Percentiles rank a stretch among this genome's conserved stretches.
Conservation (phyloP, 2,113 vertebrate species). For the Laticauda colubrina region DNA sequence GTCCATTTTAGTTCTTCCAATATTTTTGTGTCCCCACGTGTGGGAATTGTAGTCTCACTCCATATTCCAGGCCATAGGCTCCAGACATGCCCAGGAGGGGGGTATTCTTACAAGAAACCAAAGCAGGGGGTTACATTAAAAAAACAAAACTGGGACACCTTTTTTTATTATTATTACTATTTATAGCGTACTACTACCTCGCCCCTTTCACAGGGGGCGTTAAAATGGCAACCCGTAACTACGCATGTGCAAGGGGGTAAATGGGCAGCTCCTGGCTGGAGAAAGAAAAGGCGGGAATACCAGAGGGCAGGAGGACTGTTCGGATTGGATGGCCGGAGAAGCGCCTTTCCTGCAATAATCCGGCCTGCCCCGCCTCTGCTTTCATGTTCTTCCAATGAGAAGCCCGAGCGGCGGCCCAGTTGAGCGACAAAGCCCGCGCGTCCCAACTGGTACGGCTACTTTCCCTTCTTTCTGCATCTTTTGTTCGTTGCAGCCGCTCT, state of each 20-base stretch:
- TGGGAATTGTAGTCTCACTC: neutral
- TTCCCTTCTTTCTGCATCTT: fast-evolving
- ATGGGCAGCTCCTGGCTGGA: neutral
- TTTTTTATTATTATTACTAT: neutral
- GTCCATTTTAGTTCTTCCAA: neutral
- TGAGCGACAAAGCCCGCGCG: too few species aligned
- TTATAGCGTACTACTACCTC: neutral
- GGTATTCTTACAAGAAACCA: neutral
- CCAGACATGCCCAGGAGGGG: neutral
- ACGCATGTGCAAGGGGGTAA: neutral
- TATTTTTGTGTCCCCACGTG: neutral
- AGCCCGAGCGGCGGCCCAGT: neutral
- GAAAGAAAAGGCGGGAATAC: neutral
- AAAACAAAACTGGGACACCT: neutral
- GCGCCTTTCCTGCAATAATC: too few species aligned
- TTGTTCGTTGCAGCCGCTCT: neutral
- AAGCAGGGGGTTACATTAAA: too few species aligned
- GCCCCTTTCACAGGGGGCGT: neutral
- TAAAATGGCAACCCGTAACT: neutral
- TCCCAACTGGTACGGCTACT: fast-evolving
- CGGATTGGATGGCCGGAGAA: neutral
- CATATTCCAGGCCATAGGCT: neutral
- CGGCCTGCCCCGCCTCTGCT: neutral
- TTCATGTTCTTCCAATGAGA: too few species aligned
- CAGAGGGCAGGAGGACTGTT: neutral